phyloP scores from a whole-genome alignment of 2,888 invertebrate species.

The Cordilura impudica region DNA sequence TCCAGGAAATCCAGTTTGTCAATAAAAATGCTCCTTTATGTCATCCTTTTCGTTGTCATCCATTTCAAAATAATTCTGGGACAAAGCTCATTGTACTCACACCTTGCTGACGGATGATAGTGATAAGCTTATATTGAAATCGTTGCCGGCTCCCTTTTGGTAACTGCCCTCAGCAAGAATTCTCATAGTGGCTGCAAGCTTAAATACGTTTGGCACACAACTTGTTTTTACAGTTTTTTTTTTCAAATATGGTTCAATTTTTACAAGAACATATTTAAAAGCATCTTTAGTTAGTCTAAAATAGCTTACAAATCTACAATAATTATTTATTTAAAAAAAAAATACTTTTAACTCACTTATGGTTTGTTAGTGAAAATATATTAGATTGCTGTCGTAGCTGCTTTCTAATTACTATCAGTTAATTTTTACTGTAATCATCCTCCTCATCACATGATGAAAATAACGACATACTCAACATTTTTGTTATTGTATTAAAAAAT shows the following conservation, averaged over 20 bases:
- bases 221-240: not conserved
- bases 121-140: no score
- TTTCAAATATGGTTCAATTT: not conserved
- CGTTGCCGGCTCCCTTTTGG: no score
- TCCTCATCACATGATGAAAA: conserved; percentile 5
- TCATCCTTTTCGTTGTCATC: not conserved
- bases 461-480: not conserved
- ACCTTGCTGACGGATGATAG: conserved; percentile 12
- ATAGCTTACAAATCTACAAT: not conserved
- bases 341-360: no score
- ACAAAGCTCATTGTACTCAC: conserved; percentile 6
- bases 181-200: not conserved
- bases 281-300: no score
- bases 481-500: no score
- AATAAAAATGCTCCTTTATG: not conserved
- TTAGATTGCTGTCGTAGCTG: not conserved
- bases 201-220: conserved; percentile 1
- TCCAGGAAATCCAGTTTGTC: no score
- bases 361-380: not conserved
- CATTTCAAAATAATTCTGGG: conserved; percentile 8
- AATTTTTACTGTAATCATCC: not conserved
- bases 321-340: no score
- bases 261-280: no score
- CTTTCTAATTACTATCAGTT: no score
- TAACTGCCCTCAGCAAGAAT: no score